A percentile compares a stretch with the other conserved stretches of the same genome.
Evolutionary conservation across 2,113 vertebrate species (phyloP).

Genomic region (Columbina picui): DNA sequence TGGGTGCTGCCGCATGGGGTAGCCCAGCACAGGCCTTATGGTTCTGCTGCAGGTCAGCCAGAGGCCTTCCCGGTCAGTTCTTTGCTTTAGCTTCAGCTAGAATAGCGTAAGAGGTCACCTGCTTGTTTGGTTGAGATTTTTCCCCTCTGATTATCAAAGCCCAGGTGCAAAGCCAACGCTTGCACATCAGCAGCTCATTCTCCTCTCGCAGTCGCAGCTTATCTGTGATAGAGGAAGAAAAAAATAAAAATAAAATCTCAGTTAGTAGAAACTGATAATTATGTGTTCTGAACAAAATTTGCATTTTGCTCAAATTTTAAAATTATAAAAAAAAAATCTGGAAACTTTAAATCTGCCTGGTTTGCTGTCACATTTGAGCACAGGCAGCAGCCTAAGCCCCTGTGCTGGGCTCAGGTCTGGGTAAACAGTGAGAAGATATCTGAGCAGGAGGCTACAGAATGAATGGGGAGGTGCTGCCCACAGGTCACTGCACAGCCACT

Average conservation of each 20-base stretch:
- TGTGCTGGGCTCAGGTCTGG: rapidly evolving
- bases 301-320: not conserved
- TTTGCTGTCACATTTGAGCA: not conserved
- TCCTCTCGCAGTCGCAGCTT: not conserved
- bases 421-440: not conserved
- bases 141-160: rapidly evolving
- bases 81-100: not conserved
- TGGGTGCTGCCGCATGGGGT: not conserved
- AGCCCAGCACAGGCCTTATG: rapidly evolving
- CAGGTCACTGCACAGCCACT: rapidly evolving
- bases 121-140: not conserved
- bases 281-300: not conserved
- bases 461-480: rapidly evolving
- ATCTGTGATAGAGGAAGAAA: rapidly evolving
- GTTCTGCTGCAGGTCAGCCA: not conserved
- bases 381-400: not conserved
- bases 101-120: not conserved
- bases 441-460: rapidly evolving
- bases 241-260: not conserved
- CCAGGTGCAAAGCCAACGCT: not conserved
- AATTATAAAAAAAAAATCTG: not conserved
- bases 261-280: not conserved
- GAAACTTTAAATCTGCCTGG: not conserved
- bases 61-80: not conserved
- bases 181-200: not conserved